Percentiles rank a stretch among this genome's conserved stretches.
Conservation (phyloP, 2,888 invertebrate genomes). For the Torymus texanus region DNA sequence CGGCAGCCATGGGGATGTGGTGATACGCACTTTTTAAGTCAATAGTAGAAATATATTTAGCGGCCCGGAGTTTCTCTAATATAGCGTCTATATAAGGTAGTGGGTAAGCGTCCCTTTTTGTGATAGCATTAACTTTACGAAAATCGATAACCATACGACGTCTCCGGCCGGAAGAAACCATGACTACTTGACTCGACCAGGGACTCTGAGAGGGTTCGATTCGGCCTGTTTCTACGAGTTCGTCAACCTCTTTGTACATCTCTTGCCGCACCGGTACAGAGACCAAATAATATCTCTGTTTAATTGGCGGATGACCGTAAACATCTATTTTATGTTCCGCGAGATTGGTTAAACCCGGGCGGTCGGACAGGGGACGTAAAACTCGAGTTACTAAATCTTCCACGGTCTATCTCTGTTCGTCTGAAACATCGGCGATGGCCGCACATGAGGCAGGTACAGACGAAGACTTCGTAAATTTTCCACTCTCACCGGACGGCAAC, state of each 20-base stretch:
- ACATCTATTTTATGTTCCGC: background rate
- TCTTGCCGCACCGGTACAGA: background rate
- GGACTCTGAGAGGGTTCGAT: conserved; percentile 27
- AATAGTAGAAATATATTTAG: conserved; percentile 64
- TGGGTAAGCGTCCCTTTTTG: conserved; percentile 65
- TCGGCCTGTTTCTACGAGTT: conserved; percentile 4
- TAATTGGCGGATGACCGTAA: background rate
- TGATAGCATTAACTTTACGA: conserved; percentile 64
- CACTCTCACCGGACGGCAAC: too few species aligned
- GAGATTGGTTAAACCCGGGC: background rate
- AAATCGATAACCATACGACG: conserved; percentile 58
- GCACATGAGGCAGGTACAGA: background rate
- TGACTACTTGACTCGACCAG: conserved; percentile 42
- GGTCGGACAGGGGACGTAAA: background rate
- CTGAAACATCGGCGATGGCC: background rate
- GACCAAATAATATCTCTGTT: background rate
- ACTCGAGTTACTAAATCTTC: background rate
- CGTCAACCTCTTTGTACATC: background rate
- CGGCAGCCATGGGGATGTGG: conserved; percentile 60
- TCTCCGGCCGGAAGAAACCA: background rate
- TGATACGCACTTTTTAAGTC: conserved; percentile 65
- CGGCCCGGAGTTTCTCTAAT: conserved; percentile 62
- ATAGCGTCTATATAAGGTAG: conserved; percentile 63
- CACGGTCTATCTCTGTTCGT: background rate
- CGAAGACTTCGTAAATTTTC: too few species aligned